Evolutionary conservation across 2,888 invertebrate genomes (phyloP).

Genomic region (Arrhopalites spinosus): DNA sequence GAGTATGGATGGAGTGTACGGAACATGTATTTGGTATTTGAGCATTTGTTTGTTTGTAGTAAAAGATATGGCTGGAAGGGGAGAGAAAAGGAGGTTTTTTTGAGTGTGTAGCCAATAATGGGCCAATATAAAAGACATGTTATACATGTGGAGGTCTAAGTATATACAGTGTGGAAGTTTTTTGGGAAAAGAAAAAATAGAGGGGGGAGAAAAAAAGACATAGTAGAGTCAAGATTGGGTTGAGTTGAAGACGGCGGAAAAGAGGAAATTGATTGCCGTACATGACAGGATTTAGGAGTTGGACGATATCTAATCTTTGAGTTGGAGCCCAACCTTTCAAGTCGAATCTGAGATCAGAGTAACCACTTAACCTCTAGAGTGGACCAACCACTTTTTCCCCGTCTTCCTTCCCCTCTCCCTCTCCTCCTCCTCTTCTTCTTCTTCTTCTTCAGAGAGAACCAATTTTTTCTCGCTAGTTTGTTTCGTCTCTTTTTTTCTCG

Average conservation of each 20-base stretch:
- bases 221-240: slow-evolving; percentile 14
- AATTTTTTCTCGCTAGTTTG: slow-evolving; percentile 23
- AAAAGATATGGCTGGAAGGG: slow-evolving; percentile 4
- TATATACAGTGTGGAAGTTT: neutral
- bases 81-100: neutral
- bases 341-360: slow-evolving; percentile 47
- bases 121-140: neutral
- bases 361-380: slow-evolving; percentile 47
- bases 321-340: slow-evolving; percentile 42
- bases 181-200: neutral
- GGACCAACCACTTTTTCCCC: slow-evolving; percentile 40
- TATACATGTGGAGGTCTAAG: neutral
- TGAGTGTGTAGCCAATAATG: neutral
- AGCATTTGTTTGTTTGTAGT: slow-evolving; percentile 1
- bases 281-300: slow-evolving; percentile 43
- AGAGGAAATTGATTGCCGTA: slow-evolving; percentile 42
- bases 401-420: slow-evolving; percentile 21
- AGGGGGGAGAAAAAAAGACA: slow-evolving; percentile 8
- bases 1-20: no score
- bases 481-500: slow-evolving; percentile 20
- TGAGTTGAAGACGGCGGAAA: slow-evolving; percentile 29
- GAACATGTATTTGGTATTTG: neutral
- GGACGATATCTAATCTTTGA: slow-evolving; percentile 43
- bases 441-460: slow-evolving; percentile 9
- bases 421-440: slow-evolving; percentile 8